Conservation (phyloP, 2,113 vertebrate genomes). For the Galbula dea region DNA sequence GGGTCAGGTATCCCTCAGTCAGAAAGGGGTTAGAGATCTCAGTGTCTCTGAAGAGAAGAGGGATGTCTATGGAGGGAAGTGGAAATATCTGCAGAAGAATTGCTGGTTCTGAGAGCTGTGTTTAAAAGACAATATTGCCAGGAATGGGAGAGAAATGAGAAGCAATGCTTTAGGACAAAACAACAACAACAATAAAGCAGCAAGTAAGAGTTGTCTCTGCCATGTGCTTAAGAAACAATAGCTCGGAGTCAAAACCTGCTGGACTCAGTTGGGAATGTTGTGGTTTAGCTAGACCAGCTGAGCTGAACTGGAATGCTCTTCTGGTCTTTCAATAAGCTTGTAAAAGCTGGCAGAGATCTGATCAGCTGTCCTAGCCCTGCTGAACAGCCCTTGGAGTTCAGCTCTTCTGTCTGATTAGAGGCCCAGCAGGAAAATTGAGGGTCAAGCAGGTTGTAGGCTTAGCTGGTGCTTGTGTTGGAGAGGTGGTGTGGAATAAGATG, state of each 20-base stretch:
- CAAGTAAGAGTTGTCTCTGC: constrained; percentile 15
- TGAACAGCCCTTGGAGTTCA: background rate
- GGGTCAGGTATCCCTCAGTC: background rate
- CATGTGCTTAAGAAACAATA: constrained; percentile 22
- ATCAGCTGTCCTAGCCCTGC: constrained; percentile 27
- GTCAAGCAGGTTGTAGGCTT: background rate
- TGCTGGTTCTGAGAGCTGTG: background rate
- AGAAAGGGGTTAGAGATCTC: background rate
- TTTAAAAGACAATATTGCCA: background rate
- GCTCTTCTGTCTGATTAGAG: background rate
- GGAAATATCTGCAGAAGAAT: background rate
- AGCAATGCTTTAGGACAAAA: background rate
- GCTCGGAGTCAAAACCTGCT: background rate
- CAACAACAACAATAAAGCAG: background rate
- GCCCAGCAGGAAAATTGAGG: background rate
- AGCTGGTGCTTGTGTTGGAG: background rate
- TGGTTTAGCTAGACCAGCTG: constrained; percentile 26
- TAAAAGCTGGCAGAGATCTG: constrained; percentile 22
- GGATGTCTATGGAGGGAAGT: background rate
- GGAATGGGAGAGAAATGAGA: background rate
- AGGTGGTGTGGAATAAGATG: background rate
- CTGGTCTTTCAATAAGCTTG: constrained; percentile 9
- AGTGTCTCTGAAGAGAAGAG: background rate
- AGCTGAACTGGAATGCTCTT: constrained; percentile 36
- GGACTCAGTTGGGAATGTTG: constrained; percentile 6